Conservation (phyloP, 2,797 vertebrate species). For the Acipenser ruthenus region DNA sequence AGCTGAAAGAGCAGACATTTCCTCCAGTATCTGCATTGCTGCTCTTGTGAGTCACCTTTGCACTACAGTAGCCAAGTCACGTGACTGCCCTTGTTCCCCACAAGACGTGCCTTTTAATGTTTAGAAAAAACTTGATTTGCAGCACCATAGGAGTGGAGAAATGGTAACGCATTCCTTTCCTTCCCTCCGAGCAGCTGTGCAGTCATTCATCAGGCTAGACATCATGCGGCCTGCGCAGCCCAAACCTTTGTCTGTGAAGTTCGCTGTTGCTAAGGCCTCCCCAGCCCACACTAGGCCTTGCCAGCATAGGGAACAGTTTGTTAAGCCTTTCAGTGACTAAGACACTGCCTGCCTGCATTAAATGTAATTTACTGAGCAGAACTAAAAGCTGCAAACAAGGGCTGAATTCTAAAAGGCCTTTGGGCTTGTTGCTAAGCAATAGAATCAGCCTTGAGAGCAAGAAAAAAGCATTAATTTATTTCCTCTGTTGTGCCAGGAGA, state of each 20-base stretch:
- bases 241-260: slow-evolving; percentile 15
- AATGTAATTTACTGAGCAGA: slow-evolving; percentile 74
- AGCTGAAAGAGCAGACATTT: background rate
- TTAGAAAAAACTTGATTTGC: slow-evolving; percentile 20
- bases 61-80: slow-evolving; percentile 6
- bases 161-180: slow-evolving; percentile 14
- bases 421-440: slow-evolving; percentile 74
- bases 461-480: slow-evolving; percentile 41
- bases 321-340: slow-evolving; percentile 37
- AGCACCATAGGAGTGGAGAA: slow-evolving; percentile 12
- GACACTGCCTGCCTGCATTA: slow-evolving; percentile 55
- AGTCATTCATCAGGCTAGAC: slow-evolving; percentile 12
- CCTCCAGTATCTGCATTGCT: background rate
- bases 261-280: slow-evolving; percentile 24
- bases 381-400: slow-evolving; percentile 80
- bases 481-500: slow-evolving; percentile 47
- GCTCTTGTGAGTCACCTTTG: background rate
- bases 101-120: slow-evolving; percentile 19
- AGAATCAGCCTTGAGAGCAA: slow-evolving; percentile 51
- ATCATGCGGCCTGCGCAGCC: slow-evolving; percentile 20
- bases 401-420: slow-evolving; percentile 73
- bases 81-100: slow-evolving; percentile 11
- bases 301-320: slow-evolving; percentile 42
- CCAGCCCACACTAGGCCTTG: slow-evolving; percentile 27
- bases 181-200: slow-evolving; percentile 18